Percentiles rank a stretch among this genome's conserved stretches.
Conservation (phyloP, 1,140 invertebrate genomes). For the Notospermus geniculatus region DNA sequence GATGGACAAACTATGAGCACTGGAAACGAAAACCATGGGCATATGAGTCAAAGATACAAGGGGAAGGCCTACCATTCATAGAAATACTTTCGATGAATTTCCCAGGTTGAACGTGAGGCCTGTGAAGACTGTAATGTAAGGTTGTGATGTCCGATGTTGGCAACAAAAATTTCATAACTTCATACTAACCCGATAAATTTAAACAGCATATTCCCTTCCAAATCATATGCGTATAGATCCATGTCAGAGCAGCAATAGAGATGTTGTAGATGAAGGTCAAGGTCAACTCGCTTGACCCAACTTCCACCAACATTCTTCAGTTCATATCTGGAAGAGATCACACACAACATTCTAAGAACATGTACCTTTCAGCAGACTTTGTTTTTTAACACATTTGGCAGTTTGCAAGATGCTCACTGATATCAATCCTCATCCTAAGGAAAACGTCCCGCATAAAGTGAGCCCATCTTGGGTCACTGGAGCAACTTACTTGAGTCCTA, state of each 20-base stretch:
- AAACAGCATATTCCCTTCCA: constrained; percentile 46
- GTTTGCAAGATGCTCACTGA: too few relatives aligned
- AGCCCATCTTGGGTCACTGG: too few relatives aligned
- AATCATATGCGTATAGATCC: constrained; percentile 48
- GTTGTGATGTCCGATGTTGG: too few relatives aligned
- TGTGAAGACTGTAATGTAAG: too few relatives aligned
- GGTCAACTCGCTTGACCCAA: constrained; percentile 54
- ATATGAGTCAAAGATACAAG: too few relatives aligned
- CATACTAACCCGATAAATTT: constrained; percentile 44
- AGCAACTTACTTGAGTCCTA: constrained; percentile 47
- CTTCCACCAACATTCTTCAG: constrained; percentile 50
- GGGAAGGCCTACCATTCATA: too few relatives aligned
- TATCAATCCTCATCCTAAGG: too few relatives aligned
- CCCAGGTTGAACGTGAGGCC: too few relatives aligned
- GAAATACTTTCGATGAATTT: too few relatives aligned
- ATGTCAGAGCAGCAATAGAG: constrained; percentile 54
- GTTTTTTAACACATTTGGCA: too few relatives aligned
- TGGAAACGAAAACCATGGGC: constrained; percentile 27
- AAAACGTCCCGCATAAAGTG: too few relatives aligned
- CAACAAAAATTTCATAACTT: constrained; percentile 19
- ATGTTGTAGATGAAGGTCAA: constrained; percentile 46
- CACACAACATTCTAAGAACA: constrained; percentile 5
- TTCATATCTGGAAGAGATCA: constrained; percentile 35
- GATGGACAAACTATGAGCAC: constrained; percentile 52
- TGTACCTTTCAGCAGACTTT: background rate